Conservation (phyloP, 2,797 vertebrate genomes). For the Falco berigora region DNA sequence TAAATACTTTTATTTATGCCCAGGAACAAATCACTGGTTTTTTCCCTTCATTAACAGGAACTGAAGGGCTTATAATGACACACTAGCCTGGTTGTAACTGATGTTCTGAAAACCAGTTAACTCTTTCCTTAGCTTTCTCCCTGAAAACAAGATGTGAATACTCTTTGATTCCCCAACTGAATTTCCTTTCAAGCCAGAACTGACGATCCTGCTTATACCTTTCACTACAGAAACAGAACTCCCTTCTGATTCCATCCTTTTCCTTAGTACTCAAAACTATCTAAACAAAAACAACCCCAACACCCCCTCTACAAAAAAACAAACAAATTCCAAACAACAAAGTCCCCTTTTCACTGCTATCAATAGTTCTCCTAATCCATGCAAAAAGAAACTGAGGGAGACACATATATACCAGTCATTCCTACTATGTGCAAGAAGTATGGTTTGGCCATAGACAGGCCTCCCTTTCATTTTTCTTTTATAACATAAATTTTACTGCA, state of each 20-base stretch:
- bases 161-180: not conserved
- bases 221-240: not conserved
- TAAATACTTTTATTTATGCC: not conserved
- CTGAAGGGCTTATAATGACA: not conserved
- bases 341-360: not conserved
- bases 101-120: not conserved
- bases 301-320: not conserved
- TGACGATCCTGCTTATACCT: not conserved
- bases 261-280: not conserved
- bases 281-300: not conserved
- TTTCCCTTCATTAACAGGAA: not conserved
- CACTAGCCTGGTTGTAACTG: not conserved
- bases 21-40: not conserved
- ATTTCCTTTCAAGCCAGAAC: not conserved
- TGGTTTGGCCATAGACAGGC: not conserved
- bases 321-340: not conserved
- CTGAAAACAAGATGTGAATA: not conserved
- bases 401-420: not conserved
- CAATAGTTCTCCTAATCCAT: not conserved
- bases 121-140: not conserved
- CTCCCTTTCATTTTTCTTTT: not conserved
- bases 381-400: not conserved
- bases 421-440: not conserved
- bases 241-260: not conserved
- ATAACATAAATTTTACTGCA: not conserved